Conservation (phyloP, 2,888 invertebrate species). For the Cantharis rustica region DNA sequence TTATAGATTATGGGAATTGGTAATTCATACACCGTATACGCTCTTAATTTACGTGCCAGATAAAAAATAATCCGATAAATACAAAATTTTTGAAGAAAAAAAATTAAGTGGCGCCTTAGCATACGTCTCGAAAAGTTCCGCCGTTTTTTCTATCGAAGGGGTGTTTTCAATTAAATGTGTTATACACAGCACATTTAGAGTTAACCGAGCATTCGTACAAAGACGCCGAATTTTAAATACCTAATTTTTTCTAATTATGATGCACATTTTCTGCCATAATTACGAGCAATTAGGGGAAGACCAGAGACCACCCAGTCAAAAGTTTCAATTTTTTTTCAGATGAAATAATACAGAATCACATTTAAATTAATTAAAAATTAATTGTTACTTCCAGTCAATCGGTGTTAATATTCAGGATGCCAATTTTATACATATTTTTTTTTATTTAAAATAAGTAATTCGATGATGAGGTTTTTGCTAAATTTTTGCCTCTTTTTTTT, state of each 20-base stretch:
- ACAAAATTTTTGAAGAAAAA: not conserved
- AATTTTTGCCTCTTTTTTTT: not conserved
- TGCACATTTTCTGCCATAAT: conserved; percentile 9
- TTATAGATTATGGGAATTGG: conserved; percentile 50
- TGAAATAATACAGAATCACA: too few relatives aligned
- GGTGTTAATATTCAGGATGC: too few relatives aligned
- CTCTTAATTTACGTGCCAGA: not conserved
- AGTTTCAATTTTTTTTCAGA: not conserved
- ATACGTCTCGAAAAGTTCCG: conserved; percentile 25
- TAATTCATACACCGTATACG: conserved; percentile 20
- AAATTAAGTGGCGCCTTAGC: conserved; percentile 17
- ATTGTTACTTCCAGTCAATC: not conserved
- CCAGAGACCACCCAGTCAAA: conserved; percentile 10
- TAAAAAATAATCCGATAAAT: not conserved
- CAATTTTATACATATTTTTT: too few relatives aligned
- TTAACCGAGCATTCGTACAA: conserved; percentile 41
- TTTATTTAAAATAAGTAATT: not conserved
- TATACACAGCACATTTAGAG: conserved; percentile 40
- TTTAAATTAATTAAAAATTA: too few relatives aligned
- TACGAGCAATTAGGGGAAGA: conserved; percentile 18
- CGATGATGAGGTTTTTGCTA: not conserved
- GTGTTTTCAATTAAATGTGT: conserved; percentile 36
- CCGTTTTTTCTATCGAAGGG: conserved; percentile 27
- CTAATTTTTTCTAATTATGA: not conserved
- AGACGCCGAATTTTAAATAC: conserved; percentile 30